These are phyloP conservation scores for Fregata magnificens DNA, from an alignment of 2,113 vertebrate genomes.

Conservation along the genomic window DNA sequence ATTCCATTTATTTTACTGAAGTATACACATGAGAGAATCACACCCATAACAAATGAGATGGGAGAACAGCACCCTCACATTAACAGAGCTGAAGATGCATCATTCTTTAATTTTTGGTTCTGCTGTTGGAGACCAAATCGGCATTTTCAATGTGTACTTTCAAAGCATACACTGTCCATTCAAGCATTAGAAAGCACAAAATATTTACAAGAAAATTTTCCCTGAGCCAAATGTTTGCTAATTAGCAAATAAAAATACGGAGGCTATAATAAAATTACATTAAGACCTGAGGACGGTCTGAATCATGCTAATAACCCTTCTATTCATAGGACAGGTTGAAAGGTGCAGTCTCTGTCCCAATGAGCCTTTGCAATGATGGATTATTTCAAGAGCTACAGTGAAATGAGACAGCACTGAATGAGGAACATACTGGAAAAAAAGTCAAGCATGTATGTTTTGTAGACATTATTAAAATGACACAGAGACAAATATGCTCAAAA, in stretches of 20 bases:
- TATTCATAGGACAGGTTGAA: background rate
- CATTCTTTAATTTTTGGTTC: background rate
- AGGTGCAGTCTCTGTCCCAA: background rate
- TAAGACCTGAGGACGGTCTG: background rate
- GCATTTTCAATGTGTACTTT: background rate
- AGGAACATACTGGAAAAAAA: background rate
- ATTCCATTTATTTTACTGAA: background rate
- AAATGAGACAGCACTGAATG: background rate
- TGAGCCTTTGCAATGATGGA: background rate
- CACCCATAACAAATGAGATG: background rate
- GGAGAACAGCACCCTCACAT: background rate
- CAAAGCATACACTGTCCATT: background rate
- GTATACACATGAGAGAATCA: rapidly evolving
- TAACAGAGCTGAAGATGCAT: background rate
- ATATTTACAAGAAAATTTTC: background rate
- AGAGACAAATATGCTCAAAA: background rate
- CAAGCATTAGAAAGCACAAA: background rate
- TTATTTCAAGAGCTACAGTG: background rate
- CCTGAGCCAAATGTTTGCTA: background rate
- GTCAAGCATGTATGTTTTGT: background rate
- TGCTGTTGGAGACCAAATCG: background rate
- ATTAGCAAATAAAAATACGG: background rate
- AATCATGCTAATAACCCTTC: background rate
- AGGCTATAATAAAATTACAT: background rate
- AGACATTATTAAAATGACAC: background rate